These are phyloP conservation scores for Drosophila nigricruria DNA, from an alignment of 2,888 invertebrate species.

Conservation along the genomic window DNA sequence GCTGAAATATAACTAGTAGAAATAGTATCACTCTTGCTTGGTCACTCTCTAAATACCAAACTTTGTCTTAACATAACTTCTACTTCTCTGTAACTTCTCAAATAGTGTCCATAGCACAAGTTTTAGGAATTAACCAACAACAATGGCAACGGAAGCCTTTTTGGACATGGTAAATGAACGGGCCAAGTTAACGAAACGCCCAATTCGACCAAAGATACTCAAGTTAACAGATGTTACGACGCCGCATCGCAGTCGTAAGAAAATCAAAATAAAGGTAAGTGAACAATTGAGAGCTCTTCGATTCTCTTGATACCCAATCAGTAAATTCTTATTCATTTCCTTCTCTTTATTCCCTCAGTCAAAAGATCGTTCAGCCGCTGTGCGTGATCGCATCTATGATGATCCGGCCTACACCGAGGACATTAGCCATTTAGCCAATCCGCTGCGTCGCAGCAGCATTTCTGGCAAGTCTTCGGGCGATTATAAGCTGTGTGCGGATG, in stretches of 20 bases:
- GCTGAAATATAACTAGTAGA: background rate
- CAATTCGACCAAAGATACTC: conserved; percentile 83
- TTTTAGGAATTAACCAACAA: background rate
- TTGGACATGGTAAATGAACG: conserved; percentile 83
- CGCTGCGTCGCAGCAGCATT: conserved; percentile 77
- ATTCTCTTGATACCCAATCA: background rate
- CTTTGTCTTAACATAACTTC: background rate
- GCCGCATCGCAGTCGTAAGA: conserved; percentile 84
- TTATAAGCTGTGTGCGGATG: conserved; percentile 35
- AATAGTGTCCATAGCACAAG: background rate
- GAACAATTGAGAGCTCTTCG: background rate
- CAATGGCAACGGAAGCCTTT: conserved; percentile 84
- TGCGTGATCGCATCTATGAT: conserved; percentile 85
- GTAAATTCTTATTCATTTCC: background rate
- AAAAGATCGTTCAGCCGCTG: conserved; percentile 83
- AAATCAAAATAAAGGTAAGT: conserved; percentile 85
- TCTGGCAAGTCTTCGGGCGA: conserved; percentile 57
- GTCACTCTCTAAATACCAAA: fast-evolving
- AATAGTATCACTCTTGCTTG: background rate
- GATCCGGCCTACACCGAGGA: conserved; percentile 86
- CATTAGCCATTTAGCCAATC: conserved; percentile 85
- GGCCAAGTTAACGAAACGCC: conserved; percentile 81
- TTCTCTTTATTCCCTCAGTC: conserved; percentile 59
- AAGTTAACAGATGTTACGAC: conserved; percentile 84
- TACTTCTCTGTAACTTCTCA: no score